A percentile compares a stretch with the other conserved stretches of the same genome.
Evolutionary conservation across 35 echinoderm and acorn worm species (phyloP).

Genomic region (Stichopus chloronotus): DNA sequence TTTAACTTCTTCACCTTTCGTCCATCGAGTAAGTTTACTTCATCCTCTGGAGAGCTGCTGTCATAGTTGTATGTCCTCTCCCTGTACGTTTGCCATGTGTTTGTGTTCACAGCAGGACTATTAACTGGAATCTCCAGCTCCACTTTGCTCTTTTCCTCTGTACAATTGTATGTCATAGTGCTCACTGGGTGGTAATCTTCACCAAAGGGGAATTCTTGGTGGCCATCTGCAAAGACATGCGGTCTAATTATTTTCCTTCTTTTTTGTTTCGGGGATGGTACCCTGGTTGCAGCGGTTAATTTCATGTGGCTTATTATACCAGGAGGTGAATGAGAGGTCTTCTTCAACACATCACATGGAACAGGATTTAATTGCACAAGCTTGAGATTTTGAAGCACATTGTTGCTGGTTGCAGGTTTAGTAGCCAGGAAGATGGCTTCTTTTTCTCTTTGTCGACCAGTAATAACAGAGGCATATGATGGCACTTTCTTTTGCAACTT

Average conservation of each 20-base stretch:
- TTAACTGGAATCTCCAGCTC: neutral
- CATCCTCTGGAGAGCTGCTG: neutral
- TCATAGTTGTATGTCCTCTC: neutral
- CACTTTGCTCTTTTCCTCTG: neutral
- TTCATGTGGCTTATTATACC: too few relatives aligned
- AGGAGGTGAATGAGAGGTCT: too few relatives aligned
- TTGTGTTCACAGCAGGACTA: neutral
- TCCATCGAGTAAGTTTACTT: neutral
- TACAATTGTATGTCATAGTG: neutral
- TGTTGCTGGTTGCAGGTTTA: neutral
- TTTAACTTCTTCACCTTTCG: neutral
- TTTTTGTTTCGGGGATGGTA: too few relatives aligned
- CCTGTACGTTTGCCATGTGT: neutral
- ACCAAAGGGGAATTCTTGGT: neutral
- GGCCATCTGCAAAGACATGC: too few relatives aligned
- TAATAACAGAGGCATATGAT: neutral
- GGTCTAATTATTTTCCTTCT: too few relatives aligned
- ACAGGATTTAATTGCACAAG: too few relatives aligned
- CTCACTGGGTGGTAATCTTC: neutral
- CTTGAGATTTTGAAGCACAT: neutral
- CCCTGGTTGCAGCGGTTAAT: too few relatives aligned
- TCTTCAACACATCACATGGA: too few relatives aligned
- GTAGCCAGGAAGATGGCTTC: neutral
- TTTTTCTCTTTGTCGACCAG: neutral
- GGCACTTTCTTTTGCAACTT: neutral